These are phyloP conservation scores for Myrmecobius fasciatus DNA, from an alignment of 2,113 vertebrate species.

Conservation along the genomic window DNA sequence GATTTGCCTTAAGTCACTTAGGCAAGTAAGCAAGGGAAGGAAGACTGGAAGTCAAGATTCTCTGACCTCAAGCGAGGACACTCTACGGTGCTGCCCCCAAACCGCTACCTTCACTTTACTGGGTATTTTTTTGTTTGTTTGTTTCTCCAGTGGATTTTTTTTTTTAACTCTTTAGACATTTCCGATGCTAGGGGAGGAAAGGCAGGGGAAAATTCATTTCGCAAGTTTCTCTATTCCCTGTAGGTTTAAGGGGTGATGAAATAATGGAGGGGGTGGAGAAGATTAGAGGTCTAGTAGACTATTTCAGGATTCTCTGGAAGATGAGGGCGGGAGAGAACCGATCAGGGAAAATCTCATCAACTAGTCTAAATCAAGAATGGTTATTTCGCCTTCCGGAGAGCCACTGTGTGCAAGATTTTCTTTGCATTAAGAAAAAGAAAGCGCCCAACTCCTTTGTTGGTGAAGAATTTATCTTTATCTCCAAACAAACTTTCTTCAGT, in stretches of 20 bases:
- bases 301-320: neutral
- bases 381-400: slow-evolving; percentile 33
- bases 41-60: neutral
- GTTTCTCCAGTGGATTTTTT: neutral
- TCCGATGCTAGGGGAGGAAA: neutral
- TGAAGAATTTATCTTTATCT: slow-evolving; percentile 35
- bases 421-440: slow-evolving; percentile 23
- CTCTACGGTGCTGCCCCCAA: neutral
- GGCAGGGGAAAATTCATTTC: neutral
- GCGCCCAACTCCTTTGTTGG: slow-evolving; percentile 45
- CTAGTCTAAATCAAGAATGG: slow-evolving; percentile 33
- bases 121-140: neutral
- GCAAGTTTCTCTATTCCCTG: neutral
- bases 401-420: slow-evolving; percentile 45
- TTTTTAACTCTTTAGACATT: slow-evolving; percentile 27
- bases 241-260: slow-evolving; percentile 34
- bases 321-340: neutral
- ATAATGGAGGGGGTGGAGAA: neutral
- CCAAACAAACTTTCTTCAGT: slow-evolving; percentile 26
- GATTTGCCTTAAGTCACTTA: neutral
- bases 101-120: neutral
- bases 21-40: neutral
- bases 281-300: neutral
- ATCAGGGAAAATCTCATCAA: slow-evolving; percentile 43
- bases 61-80: neutral